Conservation (phyloP, 1,140 invertebrate species). For the Pristionchus pacificus region DNA sequence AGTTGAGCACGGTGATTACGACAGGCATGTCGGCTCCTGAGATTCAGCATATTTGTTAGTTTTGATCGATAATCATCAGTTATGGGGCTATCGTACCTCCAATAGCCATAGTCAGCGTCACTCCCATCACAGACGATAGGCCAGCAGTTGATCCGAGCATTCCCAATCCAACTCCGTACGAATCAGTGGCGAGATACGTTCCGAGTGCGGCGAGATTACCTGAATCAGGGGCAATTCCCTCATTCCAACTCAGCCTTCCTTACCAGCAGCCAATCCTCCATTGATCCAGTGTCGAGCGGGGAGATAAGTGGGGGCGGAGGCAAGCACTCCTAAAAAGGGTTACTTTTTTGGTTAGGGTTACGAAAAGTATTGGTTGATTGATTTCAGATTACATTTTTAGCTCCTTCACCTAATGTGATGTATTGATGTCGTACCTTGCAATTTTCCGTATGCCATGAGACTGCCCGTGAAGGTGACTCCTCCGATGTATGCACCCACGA, state of each 20-base stretch:
- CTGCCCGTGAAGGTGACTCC: constrained; percentile 84
- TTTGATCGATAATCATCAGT: constrained; percentile 2
- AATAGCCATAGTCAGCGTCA: constrained; percentile 81
- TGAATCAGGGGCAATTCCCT: constrained; percentile 38
- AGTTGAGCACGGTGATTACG: constrained; percentile 84
- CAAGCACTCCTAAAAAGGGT: constrained; percentile 66
- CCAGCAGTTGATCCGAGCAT: constrained; percentile 72
- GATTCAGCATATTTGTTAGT: constrained; percentile 3
- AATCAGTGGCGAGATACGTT: constrained; percentile 68
- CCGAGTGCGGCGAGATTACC: constrained; percentile 71
- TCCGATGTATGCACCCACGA: constrained; percentile 83
- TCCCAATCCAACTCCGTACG: constrained; percentile 65
- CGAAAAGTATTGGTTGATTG: too few relatives aligned
- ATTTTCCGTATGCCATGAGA: constrained; percentile 82
- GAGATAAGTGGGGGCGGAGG: constrained; percentile 73
- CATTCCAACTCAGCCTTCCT: constrained; percentile 68
- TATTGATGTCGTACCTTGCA: too few relatives aligned
- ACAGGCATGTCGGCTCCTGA: constrained; percentile 84
- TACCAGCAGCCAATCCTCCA: constrained; percentile 67
- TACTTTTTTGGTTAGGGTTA: too few relatives aligned
- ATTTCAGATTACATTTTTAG: too few relatives aligned
- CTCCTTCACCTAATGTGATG: too few relatives aligned
- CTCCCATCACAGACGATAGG: constrained; percentile 71
- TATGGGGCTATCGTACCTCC: constrained; percentile 68
- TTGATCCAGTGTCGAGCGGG: constrained; percentile 79